Percentiles rank a stretch among this genome's conserved stretches.
Conservation (phyloP, 2,797 vertebrate genomes). For the Characodon lateralis region DNA sequence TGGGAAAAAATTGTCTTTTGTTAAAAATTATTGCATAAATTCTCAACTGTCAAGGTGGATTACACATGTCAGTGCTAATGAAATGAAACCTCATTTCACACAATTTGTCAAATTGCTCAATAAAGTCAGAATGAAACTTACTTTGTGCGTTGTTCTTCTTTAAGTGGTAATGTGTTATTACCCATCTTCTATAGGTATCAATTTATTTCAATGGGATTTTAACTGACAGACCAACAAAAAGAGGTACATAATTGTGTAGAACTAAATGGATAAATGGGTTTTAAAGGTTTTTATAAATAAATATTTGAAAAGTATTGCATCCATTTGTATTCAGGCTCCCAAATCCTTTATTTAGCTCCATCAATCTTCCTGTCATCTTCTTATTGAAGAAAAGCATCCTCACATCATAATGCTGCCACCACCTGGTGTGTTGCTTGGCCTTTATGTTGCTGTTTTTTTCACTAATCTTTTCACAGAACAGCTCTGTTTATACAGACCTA, state of each 20-base stretch:
- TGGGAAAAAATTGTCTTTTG: neutral
- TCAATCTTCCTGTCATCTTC: neutral
- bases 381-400: neutral
- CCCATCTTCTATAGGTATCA: neutral
- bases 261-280: neutral
- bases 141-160: slow-evolving; percentile 8
- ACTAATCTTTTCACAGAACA: neutral
- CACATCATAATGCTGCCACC: neutral
- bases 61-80: neutral
- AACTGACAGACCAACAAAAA: neutral
- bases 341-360: too few relatives aligned
- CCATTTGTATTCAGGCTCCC: neutral
- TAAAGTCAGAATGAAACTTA: slow-evolving; percentile 37
- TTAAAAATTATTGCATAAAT: neutral
- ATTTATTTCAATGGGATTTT: neutral
- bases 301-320: neutral
- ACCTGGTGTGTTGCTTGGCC: neutral
- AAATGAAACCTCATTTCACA: neutral
- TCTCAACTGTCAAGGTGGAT: neutral
- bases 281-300: neutral
- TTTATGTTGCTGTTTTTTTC: neutral
- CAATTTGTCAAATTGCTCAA: neutral
- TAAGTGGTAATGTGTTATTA: neutral
- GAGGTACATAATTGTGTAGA: neutral
- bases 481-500: neutral